phyloP scores from a whole-genome alignment of 2,888 invertebrate species.

The Caenorhabditis virilis region DNA sequence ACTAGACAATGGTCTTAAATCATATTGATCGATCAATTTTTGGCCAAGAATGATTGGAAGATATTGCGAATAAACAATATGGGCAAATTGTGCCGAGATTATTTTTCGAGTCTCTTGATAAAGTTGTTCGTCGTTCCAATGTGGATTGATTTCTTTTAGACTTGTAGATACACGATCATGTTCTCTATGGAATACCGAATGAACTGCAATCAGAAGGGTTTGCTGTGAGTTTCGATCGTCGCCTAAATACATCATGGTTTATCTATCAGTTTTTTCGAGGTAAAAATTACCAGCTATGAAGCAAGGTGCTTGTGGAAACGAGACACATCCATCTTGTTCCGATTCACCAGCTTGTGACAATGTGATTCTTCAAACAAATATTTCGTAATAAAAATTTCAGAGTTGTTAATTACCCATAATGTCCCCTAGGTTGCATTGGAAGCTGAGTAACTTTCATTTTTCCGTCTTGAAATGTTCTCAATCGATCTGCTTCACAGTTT shows the following conservation, averaged over 20 bases:
- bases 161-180: constrained; percentile 64
- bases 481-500: constrained; percentile 57
- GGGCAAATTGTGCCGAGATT: constrained; percentile 73
- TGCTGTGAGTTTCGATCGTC: constrained; percentile 67
- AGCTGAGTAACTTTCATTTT: constrained; percentile 55
- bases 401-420: too few relatives aligned
- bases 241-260: constrained; percentile 27
- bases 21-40: constrained; percentile 86
- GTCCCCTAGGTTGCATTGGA: too few relatives aligned
- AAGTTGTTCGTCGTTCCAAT: constrained; percentile 69
- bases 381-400: too few relatives aligned
- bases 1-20: constrained; percentile 78
- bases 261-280: not conserved
- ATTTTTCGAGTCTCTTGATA: constrained; percentile 70
- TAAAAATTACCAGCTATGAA: constrained; percentile 37
- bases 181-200: constrained; percentile 65
- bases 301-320: constrained; percentile 42
- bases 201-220: constrained; percentile 62
- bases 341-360: constrained; percentile 71
- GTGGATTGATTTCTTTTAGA: constrained; percentile 61
- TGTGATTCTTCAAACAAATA: constrained; percentile 36
- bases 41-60: constrained; percentile 84
- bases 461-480: constrained; percentile 60
- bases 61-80: constrained; percentile 70
- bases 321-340: constrained; percentile 72